These are phyloP conservation scores for Magallana gigas DNA, from an alignment of 1,140 invertebrate species.

Conservation along the genomic window DNA sequence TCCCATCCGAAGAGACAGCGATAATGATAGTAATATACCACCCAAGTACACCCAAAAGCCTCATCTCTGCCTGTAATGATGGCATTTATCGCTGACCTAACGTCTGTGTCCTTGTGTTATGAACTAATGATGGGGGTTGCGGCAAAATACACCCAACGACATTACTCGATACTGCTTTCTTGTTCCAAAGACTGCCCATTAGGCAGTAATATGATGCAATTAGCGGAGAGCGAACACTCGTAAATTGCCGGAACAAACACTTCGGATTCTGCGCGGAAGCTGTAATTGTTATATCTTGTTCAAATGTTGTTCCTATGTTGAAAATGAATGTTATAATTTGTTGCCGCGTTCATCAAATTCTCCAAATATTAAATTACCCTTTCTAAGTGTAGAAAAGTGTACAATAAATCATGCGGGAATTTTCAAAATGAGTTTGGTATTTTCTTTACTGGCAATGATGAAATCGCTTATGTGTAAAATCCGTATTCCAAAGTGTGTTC, in stretches of 20 bases:
- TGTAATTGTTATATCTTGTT: constrained; percentile 4
- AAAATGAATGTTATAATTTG: constrained; percentile 13
- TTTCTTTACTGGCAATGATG: too few species aligned
- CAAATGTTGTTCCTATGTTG: background rate
- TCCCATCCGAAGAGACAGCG: constrained; percentile 1
- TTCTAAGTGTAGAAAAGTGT: background rate
- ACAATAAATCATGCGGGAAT: background rate
- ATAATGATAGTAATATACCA: constrained; percentile 35
- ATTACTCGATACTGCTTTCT: constrained; percentile 29
- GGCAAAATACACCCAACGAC: constrained; percentile 29
- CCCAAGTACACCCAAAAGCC: constrained; percentile 12
- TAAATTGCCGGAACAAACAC: constrained; percentile 32
- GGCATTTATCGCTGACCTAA: constrained; percentile 24
- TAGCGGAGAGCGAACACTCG: constrained; percentile 13
- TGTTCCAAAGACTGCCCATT: constrained; percentile 5
- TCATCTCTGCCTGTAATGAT: constrained; percentile 7
- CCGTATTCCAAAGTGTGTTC: constrained; percentile 3
- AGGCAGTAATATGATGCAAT: constrained; percentile 19
- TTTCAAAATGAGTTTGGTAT: background rate
- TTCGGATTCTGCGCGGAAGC: constrained; percentile 13
- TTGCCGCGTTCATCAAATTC: background rate
- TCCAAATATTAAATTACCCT: constrained; percentile 1
- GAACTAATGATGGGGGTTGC: background rate
- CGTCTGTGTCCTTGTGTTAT: constrained; percentile 10
- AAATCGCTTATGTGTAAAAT: background rate